phyloP scores from a whole-genome alignment of 2,113 vertebrate genomes.

The Sapajus apella region DNA sequence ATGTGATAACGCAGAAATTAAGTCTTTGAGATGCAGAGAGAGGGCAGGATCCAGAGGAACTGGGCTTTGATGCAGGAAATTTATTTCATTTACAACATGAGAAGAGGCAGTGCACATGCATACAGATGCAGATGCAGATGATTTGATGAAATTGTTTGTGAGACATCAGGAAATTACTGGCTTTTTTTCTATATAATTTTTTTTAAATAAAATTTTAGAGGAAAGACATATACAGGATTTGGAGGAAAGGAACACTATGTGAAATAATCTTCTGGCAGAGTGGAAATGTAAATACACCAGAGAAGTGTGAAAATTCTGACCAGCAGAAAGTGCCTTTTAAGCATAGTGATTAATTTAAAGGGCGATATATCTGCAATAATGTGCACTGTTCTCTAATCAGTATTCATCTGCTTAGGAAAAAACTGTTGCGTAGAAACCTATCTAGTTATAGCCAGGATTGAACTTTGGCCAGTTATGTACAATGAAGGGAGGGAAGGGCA shows the following conservation, averaged over 20 bases:
- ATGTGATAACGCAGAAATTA: neutral
- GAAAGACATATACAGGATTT: neutral
- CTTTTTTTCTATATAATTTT: neutral
- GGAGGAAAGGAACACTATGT: neutral
- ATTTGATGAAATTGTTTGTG: slow-evolving; percentile 8
- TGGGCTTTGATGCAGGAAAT: neutral
- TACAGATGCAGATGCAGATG: neutral
- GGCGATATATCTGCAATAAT: neutral
- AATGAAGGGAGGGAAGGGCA: neutral
- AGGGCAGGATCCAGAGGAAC: neutral
- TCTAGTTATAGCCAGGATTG: neutral
- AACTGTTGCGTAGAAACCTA: neutral
- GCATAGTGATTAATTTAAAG: neutral
- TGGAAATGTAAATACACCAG: neutral
- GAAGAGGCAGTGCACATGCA: neutral
- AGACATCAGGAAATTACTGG: neutral
- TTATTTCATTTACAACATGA: slow-evolving; percentile 27
- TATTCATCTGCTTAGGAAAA: neutral
- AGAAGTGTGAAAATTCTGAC: neutral
- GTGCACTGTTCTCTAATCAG: neutral
- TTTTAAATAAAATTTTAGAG: neutral
- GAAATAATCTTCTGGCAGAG: neutral
- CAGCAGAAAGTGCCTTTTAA: neutral
- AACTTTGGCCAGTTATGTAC: neutral
- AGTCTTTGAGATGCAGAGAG: neutral